Evolutionary conservation across 2,113 vertebrate genomes (phyloP).

Genomic region (Chrysemys picta): DNA sequence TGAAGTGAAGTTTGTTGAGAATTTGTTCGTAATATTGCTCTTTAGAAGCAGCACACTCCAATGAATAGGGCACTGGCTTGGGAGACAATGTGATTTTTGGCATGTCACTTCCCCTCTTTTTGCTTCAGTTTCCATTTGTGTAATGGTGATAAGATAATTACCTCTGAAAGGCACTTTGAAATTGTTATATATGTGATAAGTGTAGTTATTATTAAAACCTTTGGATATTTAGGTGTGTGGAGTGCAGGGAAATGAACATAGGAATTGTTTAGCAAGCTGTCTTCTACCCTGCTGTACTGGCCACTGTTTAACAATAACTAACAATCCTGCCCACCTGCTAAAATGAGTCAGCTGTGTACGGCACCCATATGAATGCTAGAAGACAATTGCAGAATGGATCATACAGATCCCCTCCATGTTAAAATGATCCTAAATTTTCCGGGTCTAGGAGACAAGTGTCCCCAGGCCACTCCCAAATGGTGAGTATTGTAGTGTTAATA

Average conservation of each 20-base stretch:
- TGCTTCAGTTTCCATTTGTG: not conserved
- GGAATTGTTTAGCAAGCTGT: not conserved
- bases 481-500: too few relatives aligned
- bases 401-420: too few relatives aligned
- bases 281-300: not conserved
- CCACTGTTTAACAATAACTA: not conserved
- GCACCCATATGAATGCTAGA: too few relatives aligned
- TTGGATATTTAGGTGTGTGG: not conserved
- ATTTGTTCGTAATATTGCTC: not conserved
- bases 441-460: too few relatives aligned
- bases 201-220: not conserved
- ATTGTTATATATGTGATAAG: not conserved
- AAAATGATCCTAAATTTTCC: too few relatives aligned
- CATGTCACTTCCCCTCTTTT: fast-evolving
- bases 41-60: not conserved
- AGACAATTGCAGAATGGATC: too few relatives aligned
- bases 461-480: too few relatives aligned
- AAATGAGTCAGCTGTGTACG: too few relatives aligned
- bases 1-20: not conserved
- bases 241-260: not conserved
- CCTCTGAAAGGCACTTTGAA: not conserved
- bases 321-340: too few relatives aligned
- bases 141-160: fast-evolving
- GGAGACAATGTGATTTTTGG: not conserved
- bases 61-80: not conserved